These are phyloP conservation scores for Argyresthia albistria DNA, from an alignment of 2,888 invertebrate genomes.

Conservation along the genomic window DNA sequence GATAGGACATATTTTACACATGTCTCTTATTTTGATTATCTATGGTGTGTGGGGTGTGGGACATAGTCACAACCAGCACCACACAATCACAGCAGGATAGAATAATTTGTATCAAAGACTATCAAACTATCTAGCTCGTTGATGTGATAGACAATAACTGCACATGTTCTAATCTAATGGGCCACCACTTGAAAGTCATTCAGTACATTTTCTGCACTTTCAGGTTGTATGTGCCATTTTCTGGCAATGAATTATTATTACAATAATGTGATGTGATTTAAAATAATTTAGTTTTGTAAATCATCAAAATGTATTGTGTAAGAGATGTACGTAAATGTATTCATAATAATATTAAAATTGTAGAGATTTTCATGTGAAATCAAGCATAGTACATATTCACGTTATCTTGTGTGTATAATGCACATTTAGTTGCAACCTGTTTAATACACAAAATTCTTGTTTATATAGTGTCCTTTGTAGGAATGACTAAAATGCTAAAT, in stretches of 20 bases:
- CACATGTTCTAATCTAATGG: too few relatives aligned
- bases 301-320: background rate
- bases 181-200: too few relatives aligned
- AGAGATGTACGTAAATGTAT: slow-evolving; percentile 3
- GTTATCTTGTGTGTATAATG: background rate
- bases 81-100: too few relatives aligned
- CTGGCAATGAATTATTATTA: background rate
- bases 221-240: background rate
- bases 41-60: too few relatives aligned
- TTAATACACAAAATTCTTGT: background rate
- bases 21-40: too few relatives aligned
- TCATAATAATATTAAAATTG: slow-evolving; percentile 4
- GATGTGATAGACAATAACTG: too few relatives aligned
- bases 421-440: too few relatives aligned
- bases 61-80: too few relatives aligned
- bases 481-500: background rate
- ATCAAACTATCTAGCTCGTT: too few relatives aligned
- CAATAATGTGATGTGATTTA: background rate
- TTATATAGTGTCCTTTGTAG: background rate
- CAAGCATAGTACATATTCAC: background rate
- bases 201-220: background rate
- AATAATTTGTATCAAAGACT: too few relatives aligned
- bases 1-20: too few relatives aligned
- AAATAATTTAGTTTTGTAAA: background rate
- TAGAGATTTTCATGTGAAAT: too few relatives aligned